These are phyloP conservation scores for Bujurquina vittata DNA, from an alignment of 2,113 vertebrate genomes.

Conservation along the genomic window DNA sequence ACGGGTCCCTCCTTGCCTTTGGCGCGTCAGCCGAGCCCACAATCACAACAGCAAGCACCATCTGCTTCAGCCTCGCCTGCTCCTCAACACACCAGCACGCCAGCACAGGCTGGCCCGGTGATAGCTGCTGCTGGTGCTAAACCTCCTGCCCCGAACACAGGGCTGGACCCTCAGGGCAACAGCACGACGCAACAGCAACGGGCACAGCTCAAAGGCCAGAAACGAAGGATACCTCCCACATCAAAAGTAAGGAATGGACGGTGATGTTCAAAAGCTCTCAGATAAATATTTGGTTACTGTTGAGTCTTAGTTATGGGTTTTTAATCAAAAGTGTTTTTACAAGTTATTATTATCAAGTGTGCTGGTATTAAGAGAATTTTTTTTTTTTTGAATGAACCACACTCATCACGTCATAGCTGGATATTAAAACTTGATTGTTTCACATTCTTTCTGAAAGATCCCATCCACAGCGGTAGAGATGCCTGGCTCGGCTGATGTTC, in stretches of 20 bases:
- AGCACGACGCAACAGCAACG: conserved; percentile 80
- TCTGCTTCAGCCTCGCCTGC: conserved; percentile 60
- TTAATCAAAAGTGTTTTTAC: neutral
- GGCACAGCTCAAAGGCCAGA: conserved; percentile 87
- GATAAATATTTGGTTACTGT: neutral
- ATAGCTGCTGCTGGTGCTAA: conserved; percentile 72
- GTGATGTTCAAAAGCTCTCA: neutral
- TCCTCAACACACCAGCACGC: conserved; percentile 65
- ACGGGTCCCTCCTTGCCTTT: conserved; percentile 74
- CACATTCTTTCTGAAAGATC: conserved; percentile 77
- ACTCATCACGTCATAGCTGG: neutral
- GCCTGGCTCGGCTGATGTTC: conserved; percentile 92
- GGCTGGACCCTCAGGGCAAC: conserved; percentile 83
- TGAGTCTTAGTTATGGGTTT: neutral
- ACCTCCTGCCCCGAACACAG: conserved; percentile 57
- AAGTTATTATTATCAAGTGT: neutral
- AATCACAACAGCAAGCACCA: conserved; percentile 58
- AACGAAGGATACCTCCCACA: conserved; percentile 88
- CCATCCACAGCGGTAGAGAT: conserved; percentile 95
- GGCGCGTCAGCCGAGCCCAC: conserved; percentile 76
- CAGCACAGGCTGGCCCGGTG: conserved; percentile 57
- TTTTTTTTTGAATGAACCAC: neutral
- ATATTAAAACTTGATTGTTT: neutral
- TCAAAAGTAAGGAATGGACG: conserved; percentile 84
- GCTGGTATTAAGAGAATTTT: neutral